These are phyloP conservation scores for Stenotaenia linearis DNA, from an alignment of 2,888 invertebrate genomes.

Conservation along the genomic window DNA sequence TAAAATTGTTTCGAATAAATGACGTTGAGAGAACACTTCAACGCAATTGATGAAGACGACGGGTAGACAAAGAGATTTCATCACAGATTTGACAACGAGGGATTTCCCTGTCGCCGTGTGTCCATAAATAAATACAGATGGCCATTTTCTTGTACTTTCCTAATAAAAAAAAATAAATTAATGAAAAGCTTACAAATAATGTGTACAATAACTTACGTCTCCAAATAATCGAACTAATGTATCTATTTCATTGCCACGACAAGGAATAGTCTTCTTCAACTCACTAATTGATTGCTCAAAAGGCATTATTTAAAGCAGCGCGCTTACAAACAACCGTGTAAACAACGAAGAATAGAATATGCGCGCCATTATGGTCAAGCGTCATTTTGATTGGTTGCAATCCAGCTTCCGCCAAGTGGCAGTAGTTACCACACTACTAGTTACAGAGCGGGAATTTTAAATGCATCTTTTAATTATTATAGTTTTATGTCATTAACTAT, in stretches of 20 bases:
- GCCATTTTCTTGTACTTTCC: neutral
- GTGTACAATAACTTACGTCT: neutral
- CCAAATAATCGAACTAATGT: neutral
- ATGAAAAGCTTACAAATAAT: neutral
- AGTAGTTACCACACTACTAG: too few species aligned
- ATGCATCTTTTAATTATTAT: too few species aligned
- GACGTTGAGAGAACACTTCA: slow-evolving; percentile 70
- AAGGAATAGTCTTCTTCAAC: neutral
- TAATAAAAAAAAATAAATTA: neutral
- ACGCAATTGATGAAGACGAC: slow-evolving; percentile 61
- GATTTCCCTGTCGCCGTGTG: slow-evolving; percentile 78
- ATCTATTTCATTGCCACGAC: neutral
- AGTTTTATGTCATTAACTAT: neutral
- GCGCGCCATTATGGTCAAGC: neutral
- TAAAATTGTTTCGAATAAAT: slow-evolving; percentile 70
- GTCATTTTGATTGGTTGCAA: too few species aligned
- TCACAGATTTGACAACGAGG: slow-evolving; percentile 58
- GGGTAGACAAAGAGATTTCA: slow-evolving; percentile 55
- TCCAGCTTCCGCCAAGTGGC: too few species aligned
- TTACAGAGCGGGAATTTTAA: too few species aligned
- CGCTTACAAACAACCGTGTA: neutral
- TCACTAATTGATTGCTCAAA: neutral
- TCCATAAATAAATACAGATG: slow-evolving; percentile 66
- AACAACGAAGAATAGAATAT: neutral
- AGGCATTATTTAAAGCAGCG: too few species aligned